These are phyloP conservation scores for Ectemnius cavifrons DNA, from an alignment of 2,888 invertebrate genomes.

Conservation along the genomic window DNA sequence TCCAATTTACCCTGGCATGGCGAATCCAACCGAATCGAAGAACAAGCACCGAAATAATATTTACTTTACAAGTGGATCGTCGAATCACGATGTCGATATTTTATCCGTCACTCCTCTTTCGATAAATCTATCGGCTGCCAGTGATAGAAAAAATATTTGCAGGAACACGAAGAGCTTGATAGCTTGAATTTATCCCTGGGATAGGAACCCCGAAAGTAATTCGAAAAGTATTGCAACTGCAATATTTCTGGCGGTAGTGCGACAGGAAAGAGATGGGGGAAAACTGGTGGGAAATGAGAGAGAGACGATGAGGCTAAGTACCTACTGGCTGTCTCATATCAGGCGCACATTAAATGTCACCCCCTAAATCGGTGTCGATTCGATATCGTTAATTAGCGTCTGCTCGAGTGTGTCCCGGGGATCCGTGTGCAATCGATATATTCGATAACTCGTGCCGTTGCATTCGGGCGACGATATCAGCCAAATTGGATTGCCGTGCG, in stretches of 20 bases:
- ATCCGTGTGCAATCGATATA: slow-evolving; percentile 49
- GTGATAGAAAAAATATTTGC: slow-evolving; percentile 5
- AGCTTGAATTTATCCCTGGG: no score
- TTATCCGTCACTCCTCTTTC: background rate
- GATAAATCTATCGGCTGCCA: background rate
- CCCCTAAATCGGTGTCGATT: slow-evolving; percentile 29
- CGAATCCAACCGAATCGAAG: background rate
- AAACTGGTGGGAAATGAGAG: background rate
- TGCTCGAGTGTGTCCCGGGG: slow-evolving; percentile 30
- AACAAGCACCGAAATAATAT: slow-evolving; percentile 7
- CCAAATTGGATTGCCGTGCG: slow-evolving; percentile 49
- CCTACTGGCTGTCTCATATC: background rate
- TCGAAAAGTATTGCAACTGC: background rate
- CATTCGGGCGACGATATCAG: slow-evolving; percentile 27
- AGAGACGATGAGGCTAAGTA: slow-evolving; percentile 18
- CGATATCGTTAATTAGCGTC: slow-evolving; percentile 51
- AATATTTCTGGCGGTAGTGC: no score
- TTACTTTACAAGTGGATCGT: slow-evolving; percentile 7
- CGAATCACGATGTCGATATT: background rate
- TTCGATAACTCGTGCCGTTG: slow-evolving; percentile 28
- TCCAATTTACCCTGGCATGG: background rate
- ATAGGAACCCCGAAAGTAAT: background rate
- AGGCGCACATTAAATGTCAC: slow-evolving; percentile 33
- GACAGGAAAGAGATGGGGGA: no score
- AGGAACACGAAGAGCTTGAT: background rate